Base-by-base conservation (phyloP, 2,888 invertebrate genomes). In the Ectemnius continuus region DNA sequence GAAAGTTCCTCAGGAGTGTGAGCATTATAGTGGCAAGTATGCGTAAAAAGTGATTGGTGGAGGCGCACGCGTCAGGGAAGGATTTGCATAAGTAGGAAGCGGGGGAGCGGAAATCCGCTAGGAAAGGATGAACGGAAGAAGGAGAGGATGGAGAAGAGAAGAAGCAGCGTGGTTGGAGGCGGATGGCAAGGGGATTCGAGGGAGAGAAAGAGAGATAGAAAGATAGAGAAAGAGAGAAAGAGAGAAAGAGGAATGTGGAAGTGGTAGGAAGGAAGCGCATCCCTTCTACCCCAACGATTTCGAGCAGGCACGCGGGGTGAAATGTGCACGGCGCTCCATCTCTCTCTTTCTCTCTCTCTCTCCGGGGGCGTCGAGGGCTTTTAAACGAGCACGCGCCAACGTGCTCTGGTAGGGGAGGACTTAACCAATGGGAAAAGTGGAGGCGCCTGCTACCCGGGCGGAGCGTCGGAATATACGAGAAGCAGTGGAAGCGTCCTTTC, bases 391-490 rank as follows among this genome's bases (percentile, higher is more conserved):
- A 83, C 85, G 86, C 85, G 83, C 74, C 68, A 64, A 52, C 70
- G 64, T 70, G 59, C 57, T 36, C 47, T 11, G 18, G 47, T 45
- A 52, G 18, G 58, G 26, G 79, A 69, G 68, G 56, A 20, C 20
- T 23, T 71, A 64, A 61, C 82, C 81, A 86, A 84, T 87, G 73
- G 76, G 73, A 70, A 61, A 60, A 48, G 67, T 57, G 67, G 61
- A 14, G 68, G 66, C 67, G 70, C 36, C 61, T 66, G 70, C 79
- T 59, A 79, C 81, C 78, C 84, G 84, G 88, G 88, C 88, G 88
- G 87, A 86, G 88, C 85, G 73, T 86, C 66, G 60, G 76, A 80
- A 78, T 86, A 86, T 85, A 87, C 84, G 76, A 81, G 81, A 75
- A 72, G 57, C 69, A 72, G 75, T 69, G 70, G 64, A 65, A 78